Evolutionary conservation across 92 coral and sea anemone species (phyloP).

Genomic region (Plumapathes pennacea): DNA sequence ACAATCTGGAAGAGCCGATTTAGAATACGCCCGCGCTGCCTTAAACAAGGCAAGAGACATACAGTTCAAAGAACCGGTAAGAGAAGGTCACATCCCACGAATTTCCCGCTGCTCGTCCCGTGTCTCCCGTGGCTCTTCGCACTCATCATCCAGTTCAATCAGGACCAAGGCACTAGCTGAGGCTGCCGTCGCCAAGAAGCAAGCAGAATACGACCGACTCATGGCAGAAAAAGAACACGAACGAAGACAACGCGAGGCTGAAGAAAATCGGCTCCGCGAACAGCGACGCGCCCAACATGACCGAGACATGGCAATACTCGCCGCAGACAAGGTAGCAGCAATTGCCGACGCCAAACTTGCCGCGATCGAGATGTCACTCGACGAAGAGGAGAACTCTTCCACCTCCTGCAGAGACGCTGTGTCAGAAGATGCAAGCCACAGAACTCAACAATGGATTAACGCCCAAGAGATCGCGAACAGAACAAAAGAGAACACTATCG

Average conservation of each 20-base stretch:
- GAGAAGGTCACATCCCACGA: constrained; percentile 6
- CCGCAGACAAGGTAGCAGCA: constrained; percentile 35
- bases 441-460: constrained; percentile 11
- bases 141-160: constrained; percentile 17
- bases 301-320: constrained; percentile 42
- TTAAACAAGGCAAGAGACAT: no score
- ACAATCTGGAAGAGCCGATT: background rate
- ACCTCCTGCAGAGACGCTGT: background rate
- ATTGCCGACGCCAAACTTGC: constrained; percentile 42
- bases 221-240: constrained; percentile 49
- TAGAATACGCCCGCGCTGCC: no score
- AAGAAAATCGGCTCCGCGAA: constrained; percentile 30
- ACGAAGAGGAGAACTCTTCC: constrained; percentile 17
- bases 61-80: background rate
- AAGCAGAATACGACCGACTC: constrained; percentile 50
- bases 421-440: constrained; percentile 2
- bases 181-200: constrained; percentile 49
- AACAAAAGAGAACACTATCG: background rate
- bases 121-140: constrained; percentile 20
- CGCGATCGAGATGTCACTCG: constrained; percentile 34
- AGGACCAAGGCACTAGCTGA: constrained; percentile 44
- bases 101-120: constrained; percentile 19
- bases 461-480: no score
- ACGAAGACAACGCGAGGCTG: constrained; percentile 40
- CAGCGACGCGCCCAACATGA: constrained; percentile 29